phyloP scores from a whole-genome alignment of 2,888 invertebrate genomes.

The Adela reaumurella region DNA sequence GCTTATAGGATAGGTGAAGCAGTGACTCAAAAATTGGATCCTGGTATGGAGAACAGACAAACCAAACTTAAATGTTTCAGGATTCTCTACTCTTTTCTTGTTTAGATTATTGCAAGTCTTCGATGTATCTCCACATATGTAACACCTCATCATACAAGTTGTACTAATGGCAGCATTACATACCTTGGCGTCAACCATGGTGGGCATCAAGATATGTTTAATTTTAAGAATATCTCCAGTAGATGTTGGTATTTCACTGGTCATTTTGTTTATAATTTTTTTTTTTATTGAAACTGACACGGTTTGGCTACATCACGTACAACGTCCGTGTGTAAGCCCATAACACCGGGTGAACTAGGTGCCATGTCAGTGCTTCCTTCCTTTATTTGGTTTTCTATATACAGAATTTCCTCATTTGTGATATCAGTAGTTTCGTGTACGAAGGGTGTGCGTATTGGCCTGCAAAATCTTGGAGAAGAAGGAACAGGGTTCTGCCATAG shows the following conservation, averaged over 20 bases:
- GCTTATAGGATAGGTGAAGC: constrained; percentile 4
- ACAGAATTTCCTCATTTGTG: constrained; percentile 11
- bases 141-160: constrained; percentile 19
- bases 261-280: too few species aligned
- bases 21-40: constrained; percentile 5
- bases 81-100: constrained; percentile 10
- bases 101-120: constrained; percentile 18
- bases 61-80: constrained; percentile 7
- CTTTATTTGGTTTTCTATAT: too few species aligned
- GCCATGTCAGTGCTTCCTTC: too few species aligned
- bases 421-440: constrained; percentile 7
- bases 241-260: constrained; percentile 2
- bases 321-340: too few species aligned
- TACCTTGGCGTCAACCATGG: constrained; percentile 22
- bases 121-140: constrained; percentile 18
- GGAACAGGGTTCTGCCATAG: constrained; percentile 14
- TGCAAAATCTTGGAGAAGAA: constrained; percentile 13
- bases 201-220: constrained; percentile 14
- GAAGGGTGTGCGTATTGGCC: constrained; percentile 4
- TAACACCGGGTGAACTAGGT: too few species aligned
- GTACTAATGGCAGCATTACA: constrained; percentile 21
- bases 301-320: too few species aligned
- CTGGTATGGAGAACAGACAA: constrained; percentile 4
- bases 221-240: constrained; percentile 10
- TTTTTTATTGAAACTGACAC: too few species aligned